Percentiles rank a stretch among this genome's conserved stretches.
Evolutionary conservation across 2,113 vertebrate genomes (phyloP).

Genomic region (Xyliphius kryptos): DNA sequence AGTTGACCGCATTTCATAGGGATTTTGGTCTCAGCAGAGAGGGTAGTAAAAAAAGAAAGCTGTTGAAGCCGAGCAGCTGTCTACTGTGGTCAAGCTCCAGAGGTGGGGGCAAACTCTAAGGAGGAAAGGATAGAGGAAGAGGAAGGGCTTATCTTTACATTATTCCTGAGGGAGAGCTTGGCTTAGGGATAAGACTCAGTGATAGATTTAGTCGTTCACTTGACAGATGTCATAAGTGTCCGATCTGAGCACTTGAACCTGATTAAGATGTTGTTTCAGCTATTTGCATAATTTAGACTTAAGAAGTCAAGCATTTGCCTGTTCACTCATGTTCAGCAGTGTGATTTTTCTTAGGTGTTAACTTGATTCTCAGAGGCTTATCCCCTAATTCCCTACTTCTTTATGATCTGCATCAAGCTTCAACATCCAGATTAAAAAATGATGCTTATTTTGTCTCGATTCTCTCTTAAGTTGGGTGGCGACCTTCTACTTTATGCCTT

Average conservation of each 20-base stretch:
- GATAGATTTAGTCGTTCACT: no score
- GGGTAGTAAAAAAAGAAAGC: background rate
- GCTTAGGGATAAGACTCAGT: no score
- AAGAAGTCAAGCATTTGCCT: no score
- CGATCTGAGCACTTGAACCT: no score
- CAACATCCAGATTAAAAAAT: background rate
- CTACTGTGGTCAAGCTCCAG: background rate
- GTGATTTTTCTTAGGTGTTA: no score
- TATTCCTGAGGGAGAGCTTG: background rate
- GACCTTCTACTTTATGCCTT: background rate
- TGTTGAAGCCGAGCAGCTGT: background rate
- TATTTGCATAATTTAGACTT: no score
- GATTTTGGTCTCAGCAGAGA: background rate
- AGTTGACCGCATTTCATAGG: no score
- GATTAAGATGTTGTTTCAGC: no score
- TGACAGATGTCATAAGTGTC: no score
- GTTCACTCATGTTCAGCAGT: no score
- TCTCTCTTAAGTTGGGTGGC: background rate
- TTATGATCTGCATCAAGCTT: background rate
- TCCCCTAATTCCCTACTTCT: background rate
- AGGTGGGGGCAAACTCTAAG: background rate
- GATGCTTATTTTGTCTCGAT: background rate
- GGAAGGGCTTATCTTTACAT: constrained; percentile 19
- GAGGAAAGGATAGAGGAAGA: constrained; percentile 22
- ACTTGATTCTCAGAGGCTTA: background rate